Conservation (phyloP, 2,113 vertebrate species). For the Hypomesus transpacificus region DNA sequence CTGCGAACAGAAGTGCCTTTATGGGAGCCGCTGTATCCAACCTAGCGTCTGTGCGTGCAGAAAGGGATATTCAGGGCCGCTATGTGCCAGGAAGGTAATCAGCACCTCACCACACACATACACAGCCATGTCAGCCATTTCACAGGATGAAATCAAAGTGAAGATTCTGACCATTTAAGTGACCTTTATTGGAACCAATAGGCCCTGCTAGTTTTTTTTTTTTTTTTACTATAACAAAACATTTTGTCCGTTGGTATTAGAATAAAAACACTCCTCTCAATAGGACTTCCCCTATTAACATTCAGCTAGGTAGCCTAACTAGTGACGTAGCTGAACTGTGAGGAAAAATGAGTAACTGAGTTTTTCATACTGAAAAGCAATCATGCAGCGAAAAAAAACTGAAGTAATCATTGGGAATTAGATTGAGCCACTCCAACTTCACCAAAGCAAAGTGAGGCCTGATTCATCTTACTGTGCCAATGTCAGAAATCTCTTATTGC, state of each 20-base stretch:
- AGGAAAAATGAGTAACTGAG: too few relatives aligned
- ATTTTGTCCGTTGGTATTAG: not conserved
- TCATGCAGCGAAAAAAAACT: too few relatives aligned
- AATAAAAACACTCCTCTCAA: not conserved
- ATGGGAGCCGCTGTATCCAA: slow-evolving; percentile 63
- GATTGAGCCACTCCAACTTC: too few relatives aligned
- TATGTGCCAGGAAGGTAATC: slow-evolving; percentile 64
- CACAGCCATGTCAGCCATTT: too few relatives aligned
- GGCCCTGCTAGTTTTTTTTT: not conserved
- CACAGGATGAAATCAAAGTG: not conserved
- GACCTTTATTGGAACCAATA: not conserved
- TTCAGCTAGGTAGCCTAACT: too few relatives aligned
- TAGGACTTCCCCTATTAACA: not conserved
- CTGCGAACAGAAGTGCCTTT: slow-evolving; percentile 67
- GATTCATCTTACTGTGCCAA: not conserved
- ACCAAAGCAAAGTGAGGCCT: too few relatives aligned
- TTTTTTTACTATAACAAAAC: not conserved
- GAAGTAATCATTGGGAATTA: too few relatives aligned
- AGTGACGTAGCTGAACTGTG: too few relatives aligned
- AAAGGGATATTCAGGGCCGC: slow-evolving; percentile 54
- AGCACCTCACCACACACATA: not conserved
- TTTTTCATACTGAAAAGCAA: too few relatives aligned
- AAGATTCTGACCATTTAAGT: not conserved
- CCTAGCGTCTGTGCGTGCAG: slow-evolving; percentile 75
- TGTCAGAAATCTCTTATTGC: not conserved